These are phyloP conservation scores for Phrynocephalus vlangalii DNA, from an alignment of 2,797 vertebrate genomes.

Conservation along the genomic window DNA sequence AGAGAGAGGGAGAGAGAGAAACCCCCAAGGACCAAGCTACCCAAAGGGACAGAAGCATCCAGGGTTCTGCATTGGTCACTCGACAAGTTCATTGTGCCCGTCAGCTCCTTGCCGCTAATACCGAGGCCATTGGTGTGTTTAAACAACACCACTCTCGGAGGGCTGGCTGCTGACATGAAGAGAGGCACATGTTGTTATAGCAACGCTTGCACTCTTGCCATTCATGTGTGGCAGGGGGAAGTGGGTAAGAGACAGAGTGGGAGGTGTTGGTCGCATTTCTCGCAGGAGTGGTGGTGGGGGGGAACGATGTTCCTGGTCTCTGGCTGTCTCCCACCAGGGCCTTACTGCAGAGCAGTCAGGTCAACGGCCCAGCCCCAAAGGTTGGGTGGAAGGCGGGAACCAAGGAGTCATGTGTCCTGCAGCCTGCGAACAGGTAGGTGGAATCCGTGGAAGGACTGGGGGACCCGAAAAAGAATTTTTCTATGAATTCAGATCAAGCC, in stretches of 20 bases:
- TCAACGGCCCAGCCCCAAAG: not conserved
- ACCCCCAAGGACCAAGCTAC: not conserved
- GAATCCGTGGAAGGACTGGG: not conserved
- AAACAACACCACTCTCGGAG: slow-evolving; percentile 12
- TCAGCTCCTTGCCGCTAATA: not conserved
- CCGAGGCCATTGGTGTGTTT: not conserved
- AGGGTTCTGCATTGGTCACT: not conserved
- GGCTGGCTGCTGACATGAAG: not conserved
- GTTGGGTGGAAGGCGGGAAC: not conserved
- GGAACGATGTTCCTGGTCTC: too few species aligned
- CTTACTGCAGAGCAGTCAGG: not conserved
- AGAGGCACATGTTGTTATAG: slow-evolving; percentile 13
- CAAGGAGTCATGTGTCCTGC: not conserved
- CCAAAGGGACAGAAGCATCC: not conserved
- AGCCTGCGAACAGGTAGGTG: not conserved
- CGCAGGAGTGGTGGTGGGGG: not conserved
- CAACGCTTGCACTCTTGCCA: not conserved
- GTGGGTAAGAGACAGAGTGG: not conserved
- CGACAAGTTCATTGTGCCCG: not conserved
- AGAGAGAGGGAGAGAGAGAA: not conserved
- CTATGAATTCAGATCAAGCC: not conserved
- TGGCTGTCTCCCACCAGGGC: not conserved
- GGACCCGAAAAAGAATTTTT: not conserved
- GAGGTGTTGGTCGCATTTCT: not conserved
- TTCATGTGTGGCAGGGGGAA: not conserved